Percentiles rank a stretch among this genome's conserved stretches.
Conservation (phyloP, 64 coral and sea anemone species). For the Montipora foliosa region DNA sequence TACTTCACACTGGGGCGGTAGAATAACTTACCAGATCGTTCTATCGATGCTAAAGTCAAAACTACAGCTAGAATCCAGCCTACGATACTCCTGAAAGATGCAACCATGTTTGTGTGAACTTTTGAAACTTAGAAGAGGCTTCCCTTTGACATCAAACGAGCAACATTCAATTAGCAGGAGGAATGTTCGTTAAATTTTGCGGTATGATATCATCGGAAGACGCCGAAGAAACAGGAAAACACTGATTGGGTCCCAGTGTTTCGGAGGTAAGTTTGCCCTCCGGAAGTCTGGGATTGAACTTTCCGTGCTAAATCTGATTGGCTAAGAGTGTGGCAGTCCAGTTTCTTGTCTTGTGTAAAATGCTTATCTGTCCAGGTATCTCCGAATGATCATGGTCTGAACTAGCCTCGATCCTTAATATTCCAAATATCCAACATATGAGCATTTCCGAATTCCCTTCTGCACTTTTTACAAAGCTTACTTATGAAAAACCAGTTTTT, state of each 20-base stretch:
- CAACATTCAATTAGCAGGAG: not conserved
- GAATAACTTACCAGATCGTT: not conserved
- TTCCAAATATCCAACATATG: too few relatives aligned
- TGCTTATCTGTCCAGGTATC: too few relatives aligned
- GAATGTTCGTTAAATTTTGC: not conserved
- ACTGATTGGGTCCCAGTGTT: not conserved
- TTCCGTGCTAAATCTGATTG: not conserved
- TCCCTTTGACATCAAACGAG: not conserved
- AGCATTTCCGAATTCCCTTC: too few relatives aligned
- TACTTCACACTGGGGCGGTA: not conserved
- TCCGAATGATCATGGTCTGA: too few relatives aligned
- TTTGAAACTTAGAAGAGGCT: not conserved
- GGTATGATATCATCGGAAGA: constrained; percentile 7
- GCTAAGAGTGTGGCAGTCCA: too few relatives aligned
- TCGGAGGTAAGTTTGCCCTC: not conserved
- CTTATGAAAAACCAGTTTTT: too few relatives aligned
- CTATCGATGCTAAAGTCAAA: not conserved
- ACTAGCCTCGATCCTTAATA: too few relatives aligned
- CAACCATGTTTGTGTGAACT: not conserved
- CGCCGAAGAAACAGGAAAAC: not conserved
- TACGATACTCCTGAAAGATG: not conserved
- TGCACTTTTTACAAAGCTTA: too few relatives aligned
- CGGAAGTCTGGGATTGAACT: not conserved
- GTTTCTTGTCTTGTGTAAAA: too few relatives aligned
- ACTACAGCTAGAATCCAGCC: not conserved